Percentiles rank a stretch among this genome's conserved stretches.
Evolutionary conservation across 1,140 invertebrate genomes (phyloP).

Genomic region (Orius insidiosus): DNA sequence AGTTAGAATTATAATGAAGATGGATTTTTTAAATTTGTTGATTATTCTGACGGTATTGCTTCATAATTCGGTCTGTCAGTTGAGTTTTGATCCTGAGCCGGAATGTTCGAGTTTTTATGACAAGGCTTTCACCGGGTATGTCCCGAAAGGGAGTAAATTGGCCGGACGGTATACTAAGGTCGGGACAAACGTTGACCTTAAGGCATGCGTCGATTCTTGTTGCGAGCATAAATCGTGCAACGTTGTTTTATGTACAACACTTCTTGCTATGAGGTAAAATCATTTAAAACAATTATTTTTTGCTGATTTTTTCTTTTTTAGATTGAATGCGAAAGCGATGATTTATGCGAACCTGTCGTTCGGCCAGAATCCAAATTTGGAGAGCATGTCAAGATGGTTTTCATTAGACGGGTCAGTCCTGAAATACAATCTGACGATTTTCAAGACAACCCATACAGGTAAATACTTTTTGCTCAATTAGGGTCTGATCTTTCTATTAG

Average conservation of each 20-base stretch:
- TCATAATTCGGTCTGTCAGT: conserved; percentile 1
- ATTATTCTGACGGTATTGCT: no score
- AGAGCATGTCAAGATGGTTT: conserved; percentile 45
- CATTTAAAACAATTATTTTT: neutral
- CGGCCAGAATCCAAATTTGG: conserved; percentile 33
- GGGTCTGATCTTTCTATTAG: no score
- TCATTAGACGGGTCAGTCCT: conserved; percentile 47
- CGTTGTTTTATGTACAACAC: conserved; percentile 57
- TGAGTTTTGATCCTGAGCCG: conserved; percentile 7
- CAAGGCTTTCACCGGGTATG: conserved; percentile 16
- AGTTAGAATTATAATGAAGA: no score
- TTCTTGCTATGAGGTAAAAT: conserved; percentile 51
- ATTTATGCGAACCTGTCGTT: conserved; percentile 46
- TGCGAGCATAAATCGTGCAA: conserved; percentile 51
- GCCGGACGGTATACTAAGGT: conserved; percentile 41
- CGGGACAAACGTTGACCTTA: conserved; percentile 31
- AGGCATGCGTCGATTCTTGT: conserved; percentile 52
- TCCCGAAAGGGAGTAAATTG: conserved; percentile 35
- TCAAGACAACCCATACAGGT: conserved; percentile 20
- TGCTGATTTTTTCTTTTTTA: conserved; percentile 14
- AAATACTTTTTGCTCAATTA: no score
- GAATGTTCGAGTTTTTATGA: conserved; percentile 4
- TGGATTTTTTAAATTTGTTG: no score
- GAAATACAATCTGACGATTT: conserved; percentile 35
- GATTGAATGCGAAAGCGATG: conserved; percentile 43